Conservation (phyloP, 2,113 vertebrate species). For the Actinemys pallida region DNA sequence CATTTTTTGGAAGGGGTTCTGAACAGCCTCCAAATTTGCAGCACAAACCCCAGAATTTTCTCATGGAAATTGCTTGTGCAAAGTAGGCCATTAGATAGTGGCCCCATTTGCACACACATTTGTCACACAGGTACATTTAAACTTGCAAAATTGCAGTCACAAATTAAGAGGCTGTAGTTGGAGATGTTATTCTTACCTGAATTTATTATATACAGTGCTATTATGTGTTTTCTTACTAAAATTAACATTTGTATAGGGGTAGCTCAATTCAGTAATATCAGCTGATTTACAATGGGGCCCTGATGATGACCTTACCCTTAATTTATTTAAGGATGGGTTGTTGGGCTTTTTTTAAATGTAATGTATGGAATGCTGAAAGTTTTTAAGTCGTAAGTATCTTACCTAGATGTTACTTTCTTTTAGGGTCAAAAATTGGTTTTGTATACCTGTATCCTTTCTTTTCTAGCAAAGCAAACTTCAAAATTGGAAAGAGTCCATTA, state of each 20-base stretch:
- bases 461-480: background rate
- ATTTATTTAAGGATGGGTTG: background rate
- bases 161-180: background rate
- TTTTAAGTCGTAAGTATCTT: slow-evolving; percentile 21
- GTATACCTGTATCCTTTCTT: slow-evolving; percentile 18
- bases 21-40: background rate
- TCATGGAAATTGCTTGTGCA: background rate
- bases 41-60: fast-evolving
- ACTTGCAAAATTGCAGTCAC: background rate
- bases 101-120: background rate
- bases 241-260: background rate
- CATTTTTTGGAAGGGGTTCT: background rate
- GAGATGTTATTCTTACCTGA: slow-evolving; percentile 1
- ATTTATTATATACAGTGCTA: background rate
- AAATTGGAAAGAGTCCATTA: slow-evolving; percentile 66
- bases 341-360: slow-evolving; percentile 40
- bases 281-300: background rate
- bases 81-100: background rate
- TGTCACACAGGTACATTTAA: background rate
- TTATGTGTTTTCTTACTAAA: slow-evolving; percentile 32
- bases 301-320: background rate
- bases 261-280: background rate
- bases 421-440: slow-evolving; percentile 28
- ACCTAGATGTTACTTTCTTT: slow-evolving; percentile 17
- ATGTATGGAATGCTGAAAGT: slow-evolving; percentile 39